Percentiles rank a stretch among this genome's conserved stretches.
Evolutionary conservation across 2,113 vertebrate genomes (phyloP).

Genomic region (Amphiprion ocellaris): DNA sequence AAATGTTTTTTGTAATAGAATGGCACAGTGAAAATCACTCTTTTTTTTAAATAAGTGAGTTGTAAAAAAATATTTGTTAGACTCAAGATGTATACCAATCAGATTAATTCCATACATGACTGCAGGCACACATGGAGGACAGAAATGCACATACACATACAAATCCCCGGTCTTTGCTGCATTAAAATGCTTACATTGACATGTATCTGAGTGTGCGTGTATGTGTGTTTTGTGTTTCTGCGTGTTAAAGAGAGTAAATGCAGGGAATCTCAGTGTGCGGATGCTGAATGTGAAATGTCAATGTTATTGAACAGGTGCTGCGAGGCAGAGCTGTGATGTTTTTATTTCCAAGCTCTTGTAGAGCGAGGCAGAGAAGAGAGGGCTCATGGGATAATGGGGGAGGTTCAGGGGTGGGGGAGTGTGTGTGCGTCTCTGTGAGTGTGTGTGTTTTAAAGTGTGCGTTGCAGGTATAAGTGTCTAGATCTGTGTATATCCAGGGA

Average conservation of each 20-base stretch:
- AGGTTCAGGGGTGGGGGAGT: slow-evolving; percentile 60
- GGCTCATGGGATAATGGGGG: slow-evolving; percentile 80
- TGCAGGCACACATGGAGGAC: neutral
- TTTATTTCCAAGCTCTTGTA: slow-evolving; percentile 84
- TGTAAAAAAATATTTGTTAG: neutral
- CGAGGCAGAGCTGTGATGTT: slow-evolving; percentile 83
- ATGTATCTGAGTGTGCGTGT: slow-evolving; percentile 39
- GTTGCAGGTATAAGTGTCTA: slow-evolving; percentile 42
- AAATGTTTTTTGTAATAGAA: too few species aligned
- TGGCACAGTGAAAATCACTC: neutral
- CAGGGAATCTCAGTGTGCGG: slow-evolving; percentile 67
- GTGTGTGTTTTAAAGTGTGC: slow-evolving; percentile 41
- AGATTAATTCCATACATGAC: neutral
- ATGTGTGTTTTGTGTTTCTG: slow-evolving; percentile 63
- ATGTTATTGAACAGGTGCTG: slow-evolving; percentile 87
- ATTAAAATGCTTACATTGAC: slow-evolving; percentile 47
- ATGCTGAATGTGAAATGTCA: slow-evolving; percentile 86
- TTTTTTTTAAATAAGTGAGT: slow-evolving; percentile 9
- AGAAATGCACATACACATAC: neutral
- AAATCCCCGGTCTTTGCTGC: slow-evolving; percentile 3
- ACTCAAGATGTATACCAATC: neutral
- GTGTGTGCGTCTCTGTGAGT: slow-evolving; percentile 6
- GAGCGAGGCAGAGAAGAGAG: slow-evolving; percentile 76
- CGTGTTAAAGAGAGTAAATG: slow-evolving; percentile 75
- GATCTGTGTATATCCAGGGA: slow-evolving; percentile 52